A percentile compares a stretch with the other conserved stretches of the same genome.
phyloP scores from a whole-genome alignment of 2,888 invertebrate species.

The Drosophila percnosoma region DNA sequence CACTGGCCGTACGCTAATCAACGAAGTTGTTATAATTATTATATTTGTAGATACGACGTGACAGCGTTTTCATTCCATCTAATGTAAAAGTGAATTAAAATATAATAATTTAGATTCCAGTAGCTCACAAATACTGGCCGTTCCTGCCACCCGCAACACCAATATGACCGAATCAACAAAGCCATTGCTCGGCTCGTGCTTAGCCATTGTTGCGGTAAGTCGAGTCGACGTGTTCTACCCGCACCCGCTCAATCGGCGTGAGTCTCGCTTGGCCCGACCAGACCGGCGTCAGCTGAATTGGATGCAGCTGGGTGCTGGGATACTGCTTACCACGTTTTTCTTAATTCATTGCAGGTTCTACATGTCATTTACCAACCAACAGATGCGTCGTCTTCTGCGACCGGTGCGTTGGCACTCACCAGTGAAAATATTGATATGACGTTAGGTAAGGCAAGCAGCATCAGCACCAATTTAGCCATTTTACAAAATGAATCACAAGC shows the following conservation, averaged over 20 bases:
- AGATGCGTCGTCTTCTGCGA: conserved; percentile 85
- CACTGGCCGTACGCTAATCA: conserved; percentile 57
- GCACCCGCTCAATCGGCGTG: conserved; percentile 29
- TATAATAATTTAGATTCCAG: conserved; percentile 41
- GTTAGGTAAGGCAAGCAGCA: conserved; percentile 88
- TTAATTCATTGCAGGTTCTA: conserved; percentile 73
- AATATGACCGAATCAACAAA: conserved; percentile 61
- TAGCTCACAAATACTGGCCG: conserved; percentile 40
- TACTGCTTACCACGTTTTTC: conserved; percentile 8
- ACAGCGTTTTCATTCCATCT: conserved; percentile 60
- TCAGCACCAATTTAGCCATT: not conserved
- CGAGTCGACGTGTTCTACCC: conserved; percentile 72
- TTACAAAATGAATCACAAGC: conserved; percentile 1
- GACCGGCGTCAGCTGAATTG: conserved; percentile 4
- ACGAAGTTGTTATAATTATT: conserved; percentile 58
- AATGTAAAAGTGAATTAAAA: conserved; percentile 64
- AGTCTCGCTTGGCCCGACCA: not conserved
- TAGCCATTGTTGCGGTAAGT: conserved; percentile 73
- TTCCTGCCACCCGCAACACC: conserved; percentile 43
- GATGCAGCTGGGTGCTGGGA: not conserved
- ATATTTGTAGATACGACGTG: conserved; percentile 64
- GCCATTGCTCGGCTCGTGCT: conserved; percentile 58
- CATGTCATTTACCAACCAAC: conserved; percentile 89
- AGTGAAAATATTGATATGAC: conserved; percentile 93
- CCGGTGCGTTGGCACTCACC: conserved; percentile 92